Base-by-base conservation (phyloP, 2,113 vertebrate species). In the Taxidea taxus region DNA sequence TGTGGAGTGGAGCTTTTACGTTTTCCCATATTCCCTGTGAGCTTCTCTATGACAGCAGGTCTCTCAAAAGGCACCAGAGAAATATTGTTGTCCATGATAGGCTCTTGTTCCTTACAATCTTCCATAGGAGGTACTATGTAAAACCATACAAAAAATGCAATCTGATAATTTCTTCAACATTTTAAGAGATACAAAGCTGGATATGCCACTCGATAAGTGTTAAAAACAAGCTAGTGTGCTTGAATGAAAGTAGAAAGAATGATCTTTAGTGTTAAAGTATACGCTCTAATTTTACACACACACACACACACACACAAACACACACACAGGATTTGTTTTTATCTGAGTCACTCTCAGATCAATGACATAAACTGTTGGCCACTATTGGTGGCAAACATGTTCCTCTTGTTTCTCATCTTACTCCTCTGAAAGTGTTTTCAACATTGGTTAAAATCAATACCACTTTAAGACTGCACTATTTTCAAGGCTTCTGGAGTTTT, bases 1-100 rank as follows among this genome's bases (percentile, higher is more conserved):
- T 99, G 99, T 97, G 99, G 99, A 82, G 99, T 99, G 98, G 99
- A 99, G 99, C 99, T 99, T 99, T 99, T 99, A 99, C 99, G 99
- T 98, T 99, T 99, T 98, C 99, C 99, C 98, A 99, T 99, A 96
- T 99, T 99, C 98, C 99, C 99, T 75, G 99, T 99, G 98, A 99
- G 98, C 98, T 99, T 99, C 99, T 99, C 99, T 98, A 99, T 99
- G 98, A 99, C 99, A 97, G 99, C 99, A 77, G 99, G 99, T 98
- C 99, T 99, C 98, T 99, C 99, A 98, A 99, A 99, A 98, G 99
- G 98, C 96, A 99, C 99, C 98, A 99, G 98, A 98, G 98, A 98
- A 98, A 99, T 98, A 99, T 99, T 99, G 96, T 99, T 98, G 98
- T 99, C 99, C 98, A 99, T 99, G 98, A 99, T 98, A 98, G 99